Conservation (phyloP, 2,113 vertebrate genomes). For the Rhipidura dahli region DNA sequence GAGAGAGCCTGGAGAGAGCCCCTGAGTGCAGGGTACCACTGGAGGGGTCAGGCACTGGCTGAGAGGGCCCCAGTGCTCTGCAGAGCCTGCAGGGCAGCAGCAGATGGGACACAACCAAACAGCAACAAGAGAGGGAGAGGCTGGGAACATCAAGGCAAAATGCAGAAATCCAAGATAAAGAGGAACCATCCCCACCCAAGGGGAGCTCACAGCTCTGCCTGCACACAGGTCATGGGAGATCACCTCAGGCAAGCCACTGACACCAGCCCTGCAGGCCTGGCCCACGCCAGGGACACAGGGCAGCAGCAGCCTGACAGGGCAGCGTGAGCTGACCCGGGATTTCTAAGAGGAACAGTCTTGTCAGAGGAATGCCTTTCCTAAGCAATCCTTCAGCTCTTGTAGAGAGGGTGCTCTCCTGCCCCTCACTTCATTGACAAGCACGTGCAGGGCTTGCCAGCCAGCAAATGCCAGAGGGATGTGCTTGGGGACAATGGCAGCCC, state of each 20-base stretch:
- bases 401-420: neutral
- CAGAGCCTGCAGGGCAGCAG: neutral
- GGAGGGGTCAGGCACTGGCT: rapidly evolving
- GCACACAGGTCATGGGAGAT: rapidly evolving
- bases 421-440: neutral
- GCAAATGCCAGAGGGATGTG: neutral
- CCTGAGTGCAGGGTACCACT: neutral
- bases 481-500: neutral
- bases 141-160: neutral
- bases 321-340: neutral
- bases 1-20: neutral
- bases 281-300: neutral
- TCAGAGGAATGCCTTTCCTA: neutral
- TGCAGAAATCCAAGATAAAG: neutral
- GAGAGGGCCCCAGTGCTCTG: neutral
- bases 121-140: neutral
- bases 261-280: neutral
- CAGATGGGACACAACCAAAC: neutral
- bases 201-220: neutral
- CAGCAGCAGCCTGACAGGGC: neutral
- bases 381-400: neutral
- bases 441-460: neutral
- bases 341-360: neutral
- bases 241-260: neutral
- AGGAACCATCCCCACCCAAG: neutral